Percentiles rank a stretch among this genome's conserved stretches.
Evolutionary conservation across 2,888 invertebrate species (phyloP).

Genomic region (Argyresthia goedartella): DNA sequence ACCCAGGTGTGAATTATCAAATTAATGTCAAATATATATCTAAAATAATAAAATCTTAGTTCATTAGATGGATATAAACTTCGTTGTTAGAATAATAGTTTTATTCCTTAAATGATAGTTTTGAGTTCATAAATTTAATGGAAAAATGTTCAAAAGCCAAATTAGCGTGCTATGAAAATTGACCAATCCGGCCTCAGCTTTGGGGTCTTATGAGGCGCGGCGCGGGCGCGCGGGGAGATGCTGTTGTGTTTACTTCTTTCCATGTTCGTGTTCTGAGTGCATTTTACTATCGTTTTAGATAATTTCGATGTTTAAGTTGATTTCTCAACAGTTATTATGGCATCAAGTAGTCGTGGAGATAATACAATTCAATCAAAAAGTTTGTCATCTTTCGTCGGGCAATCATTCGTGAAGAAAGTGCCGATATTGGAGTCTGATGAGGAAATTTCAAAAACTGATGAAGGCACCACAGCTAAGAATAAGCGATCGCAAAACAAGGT

Average conservation of each 20-base stretch:
- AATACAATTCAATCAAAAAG: conserved; percentile 14
- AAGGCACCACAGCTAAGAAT: conserved; percentile 12
- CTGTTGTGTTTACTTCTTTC: not conserved
- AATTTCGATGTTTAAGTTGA: conserved; percentile 11
- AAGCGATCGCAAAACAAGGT: conserved; percentile 11
- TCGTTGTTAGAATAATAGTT: conserved; percentile 3
- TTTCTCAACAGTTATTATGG: conserved; percentile 11
- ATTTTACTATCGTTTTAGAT: conserved; percentile 8
- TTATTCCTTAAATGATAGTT: conserved; percentile 3
- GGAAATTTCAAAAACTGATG: conserved; percentile 7
- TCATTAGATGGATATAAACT: conserved; percentile 11
- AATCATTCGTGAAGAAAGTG: conserved; percentile 13
- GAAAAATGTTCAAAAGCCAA: conserved; percentile 5
- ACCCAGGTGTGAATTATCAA: not conserved
- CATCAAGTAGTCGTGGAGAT: conserved; percentile 13
- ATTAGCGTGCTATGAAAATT: not conserved
- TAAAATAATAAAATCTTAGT: conserved; percentile 2
- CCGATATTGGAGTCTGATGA: conserved; percentile 12
- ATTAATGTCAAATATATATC: not conserved
- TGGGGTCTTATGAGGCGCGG: not conserved
- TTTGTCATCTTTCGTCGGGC: no score
- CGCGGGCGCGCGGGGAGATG: not conserved
- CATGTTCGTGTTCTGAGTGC: conserved; percentile 2
- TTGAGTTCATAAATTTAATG: conserved; percentile 1
- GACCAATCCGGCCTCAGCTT: no score